Evolutionary conservation across 2,797 vertebrate genomes (phyloP), one percentile per base, ranked within the genome.

Genomic region (Sebastes hopkinsi): DNA sequence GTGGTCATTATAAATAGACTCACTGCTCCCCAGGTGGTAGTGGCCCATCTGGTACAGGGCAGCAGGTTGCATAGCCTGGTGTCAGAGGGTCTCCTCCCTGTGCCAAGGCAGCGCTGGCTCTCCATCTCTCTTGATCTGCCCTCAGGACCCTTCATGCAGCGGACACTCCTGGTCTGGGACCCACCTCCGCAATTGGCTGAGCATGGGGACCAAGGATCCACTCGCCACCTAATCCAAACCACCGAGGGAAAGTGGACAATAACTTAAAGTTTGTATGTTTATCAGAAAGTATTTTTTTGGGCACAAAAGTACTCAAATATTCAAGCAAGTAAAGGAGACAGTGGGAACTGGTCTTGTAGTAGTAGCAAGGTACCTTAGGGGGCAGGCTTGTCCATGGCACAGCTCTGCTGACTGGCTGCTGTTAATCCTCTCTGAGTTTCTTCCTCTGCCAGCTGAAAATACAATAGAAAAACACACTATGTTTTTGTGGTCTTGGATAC

Each of bases 131-230:
- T 84, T n/a, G 74, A 93, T 34, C 94, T 93, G 61, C 89, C 90
- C 0, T 95, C 96, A 12, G 95, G 93, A 74, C 95, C 94, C 79
- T 92, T 95, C 83, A 96, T 90, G 88, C 98, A 99, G 0, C 94
- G 96, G 59, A 99, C 96, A 7, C 92, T 92, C 69, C 98, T 97
- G 1, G 71, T 96, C 94, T 98, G 98, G 38, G 95, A 79, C 1
- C 98, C 98, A 50, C 97, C 96, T 4, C 97, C 97, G 1, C 98
- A 99, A 83, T 91, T 97, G 81, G 82, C 95, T 1, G 98, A 96
- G 72, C 98, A 99, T 3, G 92, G 68, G 1, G 96, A 97, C 98
- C 98, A 99, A 0, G 96, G 94, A 2, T 97, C 97, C 23, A 95
- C 95, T 90, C 94, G 96, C 98, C 98, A 99, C 34, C 98, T 98